A percentile compares a stretch with the other conserved stretches of the same genome.
Conservation (phyloP, 2,888 invertebrate species). For the Oscheius sp. region DNA sequence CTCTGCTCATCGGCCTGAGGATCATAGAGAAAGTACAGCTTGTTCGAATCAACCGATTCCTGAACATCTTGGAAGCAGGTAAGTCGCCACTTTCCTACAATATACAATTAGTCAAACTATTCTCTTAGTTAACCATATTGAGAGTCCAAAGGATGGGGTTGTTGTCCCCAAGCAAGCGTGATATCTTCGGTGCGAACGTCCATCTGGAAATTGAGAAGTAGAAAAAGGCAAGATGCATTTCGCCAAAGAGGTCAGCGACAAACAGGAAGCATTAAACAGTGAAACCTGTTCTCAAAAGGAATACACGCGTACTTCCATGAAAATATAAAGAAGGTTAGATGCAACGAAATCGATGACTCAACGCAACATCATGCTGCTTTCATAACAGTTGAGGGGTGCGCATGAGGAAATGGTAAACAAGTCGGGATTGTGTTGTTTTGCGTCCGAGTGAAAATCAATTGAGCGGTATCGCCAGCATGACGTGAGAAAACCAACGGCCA, state of each 20-base stretch:
- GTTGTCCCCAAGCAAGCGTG: constrained; percentile 71
- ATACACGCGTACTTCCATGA: not conserved
- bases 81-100: constrained; percentile 55
- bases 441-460: not conserved
- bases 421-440: not conserved
- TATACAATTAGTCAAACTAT: not conserved
- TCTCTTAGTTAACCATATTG: constrained; percentile 54
- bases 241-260: constrained; percentile 4
- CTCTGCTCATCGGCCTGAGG: constrained; percentile 68
- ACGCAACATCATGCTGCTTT: not conserved
- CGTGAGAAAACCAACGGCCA: constrained; percentile 3
- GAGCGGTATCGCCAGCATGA: constrained; percentile 11
- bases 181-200: constrained; percentile 69
- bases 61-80: constrained; percentile 70
- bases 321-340: not conserved
- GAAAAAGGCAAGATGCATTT: not conserved
- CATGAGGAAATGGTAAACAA: constrained; percentile 18
- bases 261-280: constrained; percentile 16
- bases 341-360: constrained; percentile 4
- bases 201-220: constrained; percentile 44
- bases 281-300: not conserved
- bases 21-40: constrained; percentile 72
- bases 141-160: constrained; percentile 67
- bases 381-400: not conserved
- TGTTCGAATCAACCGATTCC: constrained; percentile 63